Conservation (phyloP, 2,113 vertebrate genomes). For the Mustela nigripes region DNA sequence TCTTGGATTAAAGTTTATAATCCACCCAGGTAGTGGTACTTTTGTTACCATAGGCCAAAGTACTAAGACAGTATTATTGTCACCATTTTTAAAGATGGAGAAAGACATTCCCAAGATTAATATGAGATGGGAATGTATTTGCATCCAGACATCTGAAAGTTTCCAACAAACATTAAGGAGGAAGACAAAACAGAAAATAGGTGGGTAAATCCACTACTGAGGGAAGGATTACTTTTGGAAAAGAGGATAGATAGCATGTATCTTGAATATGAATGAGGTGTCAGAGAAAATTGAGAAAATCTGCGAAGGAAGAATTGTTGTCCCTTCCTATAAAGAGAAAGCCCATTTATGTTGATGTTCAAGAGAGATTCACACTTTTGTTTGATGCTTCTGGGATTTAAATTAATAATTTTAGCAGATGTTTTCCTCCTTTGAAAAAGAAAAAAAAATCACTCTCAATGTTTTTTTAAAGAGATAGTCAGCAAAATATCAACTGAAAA, state of each 20-base stretch:
- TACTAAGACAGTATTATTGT: background rate
- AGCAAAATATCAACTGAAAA: slow-evolving; percentile 4
- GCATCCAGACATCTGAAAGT: background rate
- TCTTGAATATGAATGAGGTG: background rate
- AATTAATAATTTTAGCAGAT: slow-evolving; percentile 1
- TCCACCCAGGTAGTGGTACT: background rate
- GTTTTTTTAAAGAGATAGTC: background rate
- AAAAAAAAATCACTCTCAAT: background rate
- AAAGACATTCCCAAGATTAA: background rate
- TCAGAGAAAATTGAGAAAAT: background rate
- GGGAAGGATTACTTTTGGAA: background rate
- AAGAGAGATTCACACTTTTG: background rate
- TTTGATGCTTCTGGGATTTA: background rate
- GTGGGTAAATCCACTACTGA: background rate
- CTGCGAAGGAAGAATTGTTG: background rate
- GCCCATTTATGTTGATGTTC: background rate
- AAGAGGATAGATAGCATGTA: background rate
- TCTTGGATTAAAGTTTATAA: background rate
- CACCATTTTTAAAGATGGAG: background rate
- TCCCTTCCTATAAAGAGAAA: background rate
- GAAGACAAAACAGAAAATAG: background rate
- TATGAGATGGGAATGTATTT: background rate
- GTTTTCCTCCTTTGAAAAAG: background rate
- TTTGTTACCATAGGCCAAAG: background rate
- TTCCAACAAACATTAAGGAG: background rate